A percentile compares a stretch with the other conserved stretches of the same genome.
Evolutionary conservation across 2,113 vertebrate genomes (phyloP).

Genomic region (Silurus glanis): DNA sequence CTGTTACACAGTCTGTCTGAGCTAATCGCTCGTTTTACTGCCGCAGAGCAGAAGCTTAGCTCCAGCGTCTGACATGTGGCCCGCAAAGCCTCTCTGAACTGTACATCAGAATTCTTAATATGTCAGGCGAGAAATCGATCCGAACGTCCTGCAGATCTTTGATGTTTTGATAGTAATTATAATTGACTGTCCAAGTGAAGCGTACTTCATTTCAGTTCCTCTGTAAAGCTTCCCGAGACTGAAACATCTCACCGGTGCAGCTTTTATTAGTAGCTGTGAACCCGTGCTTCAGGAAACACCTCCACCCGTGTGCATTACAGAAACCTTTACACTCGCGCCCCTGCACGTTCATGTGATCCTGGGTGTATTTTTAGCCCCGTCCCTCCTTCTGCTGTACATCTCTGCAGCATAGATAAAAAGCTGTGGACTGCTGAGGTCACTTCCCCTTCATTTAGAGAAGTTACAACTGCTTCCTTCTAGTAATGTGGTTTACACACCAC

Average conservation of each 20-base stretch:
- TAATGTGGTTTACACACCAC: background rate
- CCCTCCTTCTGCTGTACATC: slow-evolving; percentile 35
- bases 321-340: slow-evolving; percentile 57
- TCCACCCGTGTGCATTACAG: slow-evolving; percentile 46
- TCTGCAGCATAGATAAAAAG: background rate
- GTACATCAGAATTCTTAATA: too few relatives aligned
- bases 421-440: background rate
- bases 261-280: slow-evolving; percentile 21
- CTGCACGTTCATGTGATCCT: slow-evolving; percentile 53
- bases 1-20: slow-evolving; percentile 26
- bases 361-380: slow-evolving; percentile 57
- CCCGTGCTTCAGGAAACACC: slow-evolving; percentile 54
- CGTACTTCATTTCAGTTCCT: background rate
- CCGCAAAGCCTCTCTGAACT: background rate
- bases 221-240: background rate
- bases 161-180: background rate
- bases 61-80: background rate
- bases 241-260: background rate
- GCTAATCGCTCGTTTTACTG: background rate
- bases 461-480: slow-evolving; percentile 17
- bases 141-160: background rate
- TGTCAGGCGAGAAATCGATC: background rate
- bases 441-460: slow-evolving; percentile 18
- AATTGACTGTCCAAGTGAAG: background rate
- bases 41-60: background rate